A percentile compares a stretch with the other conserved stretches of the same genome.
Evolutionary conservation across 2,888 invertebrate species (phyloP).

Genomic region (Himalopsyche anomala): DNA sequence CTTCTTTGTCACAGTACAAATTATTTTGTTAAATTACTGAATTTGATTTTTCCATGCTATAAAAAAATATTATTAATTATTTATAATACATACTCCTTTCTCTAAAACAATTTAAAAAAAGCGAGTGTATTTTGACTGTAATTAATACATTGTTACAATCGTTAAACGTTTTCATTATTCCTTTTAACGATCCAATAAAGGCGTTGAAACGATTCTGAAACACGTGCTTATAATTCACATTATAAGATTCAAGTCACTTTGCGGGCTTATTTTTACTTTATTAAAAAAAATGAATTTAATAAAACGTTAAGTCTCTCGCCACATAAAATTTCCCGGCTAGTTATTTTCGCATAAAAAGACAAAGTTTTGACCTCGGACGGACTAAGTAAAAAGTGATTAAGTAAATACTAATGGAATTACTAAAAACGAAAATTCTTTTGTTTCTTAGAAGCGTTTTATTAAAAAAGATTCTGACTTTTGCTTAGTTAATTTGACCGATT

Average conservation of each 20-base stretch:
- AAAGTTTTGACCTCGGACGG: background rate
- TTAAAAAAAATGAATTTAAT: conserved; percentile 14
- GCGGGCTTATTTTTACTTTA: background rate
- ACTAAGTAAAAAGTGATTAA: background rate
- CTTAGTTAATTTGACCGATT: too few relatives aligned
- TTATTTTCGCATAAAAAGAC: conserved; percentile 8
- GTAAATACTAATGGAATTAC: background rate
- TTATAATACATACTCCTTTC: background rate
- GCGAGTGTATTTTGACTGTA: background rate
- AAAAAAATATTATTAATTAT: too few relatives aligned
- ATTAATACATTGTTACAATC: conserved; percentile 2
- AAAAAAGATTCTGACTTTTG: too few relatives aligned
- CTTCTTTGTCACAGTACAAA: too few relatives aligned
- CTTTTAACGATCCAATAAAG: conserved; percentile 31
- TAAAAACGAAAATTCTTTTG: too few relatives aligned
- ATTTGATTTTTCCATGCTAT: too few relatives aligned
- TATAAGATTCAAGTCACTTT: background rate
- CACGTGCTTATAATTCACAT: conserved; percentile 32
- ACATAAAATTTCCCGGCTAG: background rate
- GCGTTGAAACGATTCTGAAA: background rate
- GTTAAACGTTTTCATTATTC: conserved; percentile 36
- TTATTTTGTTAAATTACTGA: too few relatives aligned
- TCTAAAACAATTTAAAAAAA: background rate
- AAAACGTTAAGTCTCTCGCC: background rate
- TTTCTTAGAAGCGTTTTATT: too few relatives aligned